Conservation (phyloP, 2,113 vertebrate species). For the Thamnaconus septentrionalis region DNA sequence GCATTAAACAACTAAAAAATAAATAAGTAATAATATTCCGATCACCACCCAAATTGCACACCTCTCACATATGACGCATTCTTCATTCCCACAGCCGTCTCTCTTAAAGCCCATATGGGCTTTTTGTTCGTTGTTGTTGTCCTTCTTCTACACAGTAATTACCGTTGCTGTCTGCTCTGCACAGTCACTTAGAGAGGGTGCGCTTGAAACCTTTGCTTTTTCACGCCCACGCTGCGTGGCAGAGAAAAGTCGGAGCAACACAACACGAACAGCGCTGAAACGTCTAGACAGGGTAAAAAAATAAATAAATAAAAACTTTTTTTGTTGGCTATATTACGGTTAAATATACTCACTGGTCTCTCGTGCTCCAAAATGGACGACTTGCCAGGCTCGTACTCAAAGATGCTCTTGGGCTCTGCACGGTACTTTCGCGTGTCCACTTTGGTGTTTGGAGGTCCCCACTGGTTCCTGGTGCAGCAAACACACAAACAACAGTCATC, state of each 20-base stretch:
- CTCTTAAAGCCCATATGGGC: slow-evolving; percentile 4
- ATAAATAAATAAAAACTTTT: background rate
- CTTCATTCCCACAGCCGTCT: slow-evolving; percentile 26
- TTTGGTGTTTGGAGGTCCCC: slow-evolving; percentile 96
- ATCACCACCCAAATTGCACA: background rate
- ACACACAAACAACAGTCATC: slow-evolving; percentile 1
- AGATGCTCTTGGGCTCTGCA: slow-evolving; percentile 96
- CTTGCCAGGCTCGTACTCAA: slow-evolving; percentile 97
- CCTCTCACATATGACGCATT: slow-evolving; percentile 8
- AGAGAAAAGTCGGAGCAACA: background rate
- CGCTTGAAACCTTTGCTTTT: slow-evolving; percentile 31
- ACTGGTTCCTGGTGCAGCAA: slow-evolving; percentile 84
- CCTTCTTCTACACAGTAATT: too few species aligned
- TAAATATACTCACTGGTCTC: slow-evolving; percentile 85
- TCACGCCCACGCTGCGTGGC: slow-evolving; percentile 26
- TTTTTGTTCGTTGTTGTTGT: slow-evolving; percentile 11
- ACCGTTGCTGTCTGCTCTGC: background rate
- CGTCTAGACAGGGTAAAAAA: background rate
- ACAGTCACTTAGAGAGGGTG: slow-evolving; percentile 13
- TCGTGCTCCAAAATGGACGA: slow-evolving; percentile 96
- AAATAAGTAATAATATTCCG: too few species aligned
- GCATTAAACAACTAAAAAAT: slow-evolving; percentile 23
- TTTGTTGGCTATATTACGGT: background rate
- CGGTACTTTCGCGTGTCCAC: slow-evolving; percentile 96
- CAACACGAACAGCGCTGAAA: background rate